Evolutionary conservation across 2,888 invertebrate species (phyloP), one percentile per base, ranked within the genome.

Genomic region (Cyaniris semiargus): DNA sequence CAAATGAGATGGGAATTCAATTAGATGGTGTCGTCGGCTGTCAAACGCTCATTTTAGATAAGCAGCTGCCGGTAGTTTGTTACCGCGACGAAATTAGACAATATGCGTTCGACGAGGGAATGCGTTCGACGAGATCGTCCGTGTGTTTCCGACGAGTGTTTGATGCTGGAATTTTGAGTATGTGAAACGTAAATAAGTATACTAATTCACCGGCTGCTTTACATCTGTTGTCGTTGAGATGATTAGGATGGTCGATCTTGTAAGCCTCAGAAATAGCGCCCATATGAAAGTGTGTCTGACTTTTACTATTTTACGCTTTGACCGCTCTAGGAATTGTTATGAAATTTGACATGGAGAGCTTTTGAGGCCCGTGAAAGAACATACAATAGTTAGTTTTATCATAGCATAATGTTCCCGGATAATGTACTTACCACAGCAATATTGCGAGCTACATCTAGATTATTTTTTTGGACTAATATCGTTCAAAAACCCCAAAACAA

Each of bases 31-130:
- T 48, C 48, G 74, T 48, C 74, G 74, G 23, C 27, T 74, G 74
- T 74, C 74, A 74, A 74, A 74, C 74, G 74, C 74, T 74, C 74
- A 74, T 74, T 74, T 74, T 83, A 86, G 87, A 88, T 88, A 87
- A 89, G 86, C 87, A 84, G 81, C 81, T 83, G 87, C 87, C 88
- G 89, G 90, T 90, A 87, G 88, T 89, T 89, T 88, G 85, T 87
- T 85, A 85, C 84, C 80, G 83, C 83, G 84, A 86, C 86, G 87
- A 89, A 90, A 91, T 91, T 91, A 91, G 88, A 86, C 84, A 85
- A 83, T 60, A 21, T 66, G 66, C 66, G 66, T 60, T 23, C 66
- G 66, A 66, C 66, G 66, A 31, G 66, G 3, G 66, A 66, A 58
- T 58, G 58, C 58, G 58, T 58, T 21, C 66, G 66, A 66, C 21